Conservation (phyloP, 2,113 vertebrate genomes). For the Euleptes europaea region DNA sequence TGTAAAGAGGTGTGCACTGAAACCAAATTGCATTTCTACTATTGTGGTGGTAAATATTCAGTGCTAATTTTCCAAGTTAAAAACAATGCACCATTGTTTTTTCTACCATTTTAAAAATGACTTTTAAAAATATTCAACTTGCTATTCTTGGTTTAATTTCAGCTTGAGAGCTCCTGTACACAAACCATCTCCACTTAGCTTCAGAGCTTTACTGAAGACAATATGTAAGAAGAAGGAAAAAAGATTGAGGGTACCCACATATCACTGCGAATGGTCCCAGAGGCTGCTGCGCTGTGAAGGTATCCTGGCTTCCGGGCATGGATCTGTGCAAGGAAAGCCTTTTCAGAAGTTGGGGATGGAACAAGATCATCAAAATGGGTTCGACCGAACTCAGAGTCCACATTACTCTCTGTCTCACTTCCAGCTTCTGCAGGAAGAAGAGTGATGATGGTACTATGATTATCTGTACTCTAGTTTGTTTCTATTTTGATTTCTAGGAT, state of each 20-base stretch:
- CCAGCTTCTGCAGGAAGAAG: slow-evolving; percentile 81
- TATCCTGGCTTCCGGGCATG: slow-evolving; percentile 83
- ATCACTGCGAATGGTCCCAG: slow-evolving; percentile 72
- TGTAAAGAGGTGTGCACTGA: neutral
- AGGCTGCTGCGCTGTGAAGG: slow-evolving; percentile 65
- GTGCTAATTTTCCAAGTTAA: neutral
- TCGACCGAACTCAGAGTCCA: slow-evolving; percentile 89
- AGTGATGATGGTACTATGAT: neutral
- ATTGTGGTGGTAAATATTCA: neutral
- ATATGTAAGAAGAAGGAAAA: neutral
- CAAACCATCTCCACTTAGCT: neutral
- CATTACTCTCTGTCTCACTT: slow-evolving; percentile 89
- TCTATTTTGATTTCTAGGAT: neutral
- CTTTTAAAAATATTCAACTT: neutral
- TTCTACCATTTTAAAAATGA: neutral
- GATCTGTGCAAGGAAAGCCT: slow-evolving; percentile 86
- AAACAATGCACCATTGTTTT: neutral
- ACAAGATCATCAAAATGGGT: slow-evolving; percentile 84
- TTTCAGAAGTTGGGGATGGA: slow-evolving; percentile 85
- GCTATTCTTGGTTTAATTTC: neutral
- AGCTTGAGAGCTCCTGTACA: neutral
- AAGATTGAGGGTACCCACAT: slow-evolving; percentile 64
- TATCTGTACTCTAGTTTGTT: neutral
- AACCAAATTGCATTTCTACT: neutral
- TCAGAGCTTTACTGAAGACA: neutral